Evolutionary conservation across 2,797 vertebrate genomes (phyloP), one percentile per base, ranked within the genome.

Genomic region (Clarias pachynema): DNA sequence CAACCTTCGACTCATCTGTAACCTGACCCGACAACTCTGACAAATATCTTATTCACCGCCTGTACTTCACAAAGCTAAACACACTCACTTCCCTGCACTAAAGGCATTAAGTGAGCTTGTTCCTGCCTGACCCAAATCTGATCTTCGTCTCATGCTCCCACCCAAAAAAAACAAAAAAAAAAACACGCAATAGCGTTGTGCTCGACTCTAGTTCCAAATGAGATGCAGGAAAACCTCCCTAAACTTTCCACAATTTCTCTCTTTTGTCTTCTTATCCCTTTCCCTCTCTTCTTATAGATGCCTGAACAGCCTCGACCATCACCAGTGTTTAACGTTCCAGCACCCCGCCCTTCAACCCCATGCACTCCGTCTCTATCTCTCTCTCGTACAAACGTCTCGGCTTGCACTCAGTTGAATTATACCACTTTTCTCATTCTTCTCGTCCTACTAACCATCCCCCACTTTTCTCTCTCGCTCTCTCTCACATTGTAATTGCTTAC

Each of bases 401-500:
- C 74, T 87, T 77, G 75, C 70, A 82, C 60, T 40, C 15, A 24
- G 66, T 63, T 70, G 65, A 63, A 44, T 80, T 82, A 70, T 81
- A n/a, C 86, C 31, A 60, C 40, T 63, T 65, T 60, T 89, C 82
- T 49, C 77, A 74, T 79, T 66, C 82, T 59, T 86, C 60, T 69
- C 49, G 49, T 84, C 79, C 57, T 53, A 65, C 81, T 26, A 65
- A 65, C 72, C 82, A 62, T 26, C 78, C 65, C 62, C 79, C 88
- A 87, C 66, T 85, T 87, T 88, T 78, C 87, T 65, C 59, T 84
- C 75, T 88, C 81, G 1, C 86, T 87, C 87, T 77, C 85, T 85
- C 78, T 75, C 86, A 86, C 86, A 89, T 89, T 93, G 92, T 94
- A 95, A 96, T 95, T 94, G 94, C 79, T 92, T 70, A 91, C 90